Evolutionary conservation across 2,113 vertebrate genomes (phyloP).

Genomic region (Spheniscus mendiculus): DNA sequence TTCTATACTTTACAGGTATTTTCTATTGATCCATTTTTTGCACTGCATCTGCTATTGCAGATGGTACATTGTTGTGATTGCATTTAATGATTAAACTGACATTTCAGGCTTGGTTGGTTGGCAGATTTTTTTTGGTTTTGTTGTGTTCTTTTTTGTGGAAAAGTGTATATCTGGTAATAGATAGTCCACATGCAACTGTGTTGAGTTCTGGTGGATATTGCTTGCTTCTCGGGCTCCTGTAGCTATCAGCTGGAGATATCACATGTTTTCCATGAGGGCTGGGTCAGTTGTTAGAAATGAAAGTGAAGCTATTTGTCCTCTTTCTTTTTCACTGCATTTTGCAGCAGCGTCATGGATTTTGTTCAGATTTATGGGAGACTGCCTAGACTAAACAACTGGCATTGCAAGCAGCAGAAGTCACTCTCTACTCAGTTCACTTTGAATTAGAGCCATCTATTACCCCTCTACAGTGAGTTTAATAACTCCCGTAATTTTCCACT

Average conservation of each 20-base stretch:
- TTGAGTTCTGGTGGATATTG: background rate
- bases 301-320: slow-evolving; percentile 8
- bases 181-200: background rate
- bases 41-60: background rate
- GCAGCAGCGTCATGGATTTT: background rate
- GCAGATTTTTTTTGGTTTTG: background rate
- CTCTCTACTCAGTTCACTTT: background rate
- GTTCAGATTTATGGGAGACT: slow-evolving; percentile 28
- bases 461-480: slow-evolving; percentile 3
- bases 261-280: background rate
- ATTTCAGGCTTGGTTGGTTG: background rate
- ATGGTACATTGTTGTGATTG: background rate
- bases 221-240: background rate
- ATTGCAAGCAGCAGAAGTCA: background rate
- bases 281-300: background rate
- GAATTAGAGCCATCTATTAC: slow-evolving; percentile 27
- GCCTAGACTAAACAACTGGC: background rate
- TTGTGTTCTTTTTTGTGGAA: background rate
- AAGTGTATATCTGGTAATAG: background rate
- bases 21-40: background rate
- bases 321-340: background rate
- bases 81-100: background rate
- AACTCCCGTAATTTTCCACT: slow-evolving; percentile 42
- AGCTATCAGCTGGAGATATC: background rate
- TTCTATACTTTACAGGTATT: background rate